Evolutionary conservation across 2,113 vertebrate genomes (phyloP), one percentile per base, ranked within the genome.

Genomic region (Raja brachyura): DNA sequence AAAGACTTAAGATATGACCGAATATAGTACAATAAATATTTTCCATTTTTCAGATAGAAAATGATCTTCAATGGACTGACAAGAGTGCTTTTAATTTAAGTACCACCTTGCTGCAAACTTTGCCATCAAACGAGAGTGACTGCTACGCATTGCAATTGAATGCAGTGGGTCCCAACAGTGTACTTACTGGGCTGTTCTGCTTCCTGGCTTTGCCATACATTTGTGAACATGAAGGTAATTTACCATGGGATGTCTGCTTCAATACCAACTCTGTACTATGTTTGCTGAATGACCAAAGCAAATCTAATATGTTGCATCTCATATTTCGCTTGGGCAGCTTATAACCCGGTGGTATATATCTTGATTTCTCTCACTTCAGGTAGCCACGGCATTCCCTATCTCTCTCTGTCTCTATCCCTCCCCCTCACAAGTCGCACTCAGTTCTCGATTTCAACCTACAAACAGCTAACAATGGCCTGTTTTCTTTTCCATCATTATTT

Each of bases 221-320:
- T 96, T 99, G 98, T 95, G 96, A 98, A 94, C 97, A 96, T 93
- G 95, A 97, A 94, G 96, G 97, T 98, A 97, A 98, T 93, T 96
- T 70, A 54, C 39, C 14, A 54, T 73, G 39, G 54, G 22, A 18
- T 54, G 61, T 59, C 83, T 63, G n/a, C 6, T 31, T 88, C 59
- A 61, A 86, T 13, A 31, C 56, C 63, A 31, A 5, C 61, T 59
- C 56, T 86, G 28, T 86, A n/a, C 11, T 86, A 61, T 63, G 13
- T 63, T 31, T 66, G 31, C 31, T 63, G 83, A 63, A 68, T 48
- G 39, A 3, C 39, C 39, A 48, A 48, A 48, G 39, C 39, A 48
- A 48, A 48, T 48, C 39, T 48, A 48, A 48, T 48, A 48, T 48
- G 1, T 48, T 48, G 39, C 39, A 48, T 48, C 3, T 48, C 39